Evolutionary conservation across 2,888 invertebrate species (phyloP).

Genomic region (Pristionchus mayeri): DNA sequence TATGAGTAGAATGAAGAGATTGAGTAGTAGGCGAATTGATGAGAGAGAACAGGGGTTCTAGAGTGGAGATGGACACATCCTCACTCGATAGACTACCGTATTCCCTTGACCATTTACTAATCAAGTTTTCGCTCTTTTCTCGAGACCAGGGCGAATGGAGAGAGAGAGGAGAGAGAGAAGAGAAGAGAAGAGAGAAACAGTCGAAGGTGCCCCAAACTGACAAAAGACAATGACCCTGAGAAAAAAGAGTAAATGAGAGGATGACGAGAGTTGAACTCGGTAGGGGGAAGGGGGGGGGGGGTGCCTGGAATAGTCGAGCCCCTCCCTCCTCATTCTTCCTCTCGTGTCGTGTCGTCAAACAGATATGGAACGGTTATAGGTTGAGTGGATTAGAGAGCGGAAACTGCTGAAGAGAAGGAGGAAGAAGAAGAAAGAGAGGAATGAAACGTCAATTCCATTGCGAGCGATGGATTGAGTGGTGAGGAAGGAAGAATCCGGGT

Average conservation of each 20-base stretch:
- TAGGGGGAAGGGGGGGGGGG: not conserved
- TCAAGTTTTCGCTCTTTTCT: slow-evolving; percentile 11
- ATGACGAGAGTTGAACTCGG: slow-evolving; percentile 28
- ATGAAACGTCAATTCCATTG: slow-evolving; percentile 42
- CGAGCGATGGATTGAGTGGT: slow-evolving; percentile 7
- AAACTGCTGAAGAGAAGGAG: not conserved
- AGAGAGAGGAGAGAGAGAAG: no score
- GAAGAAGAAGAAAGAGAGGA: not conserved
- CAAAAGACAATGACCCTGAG: slow-evolving; percentile 24
- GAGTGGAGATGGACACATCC: not conserved
- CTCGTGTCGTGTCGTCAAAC: slow-evolving; percentile 25
- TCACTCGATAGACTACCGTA: not conserved
- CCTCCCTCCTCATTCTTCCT: not conserved
- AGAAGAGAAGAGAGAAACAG: not conserved
- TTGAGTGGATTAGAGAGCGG: not conserved
- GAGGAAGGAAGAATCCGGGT: not conserved
- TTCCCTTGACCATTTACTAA: not conserved
- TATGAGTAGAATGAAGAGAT: not conserved
- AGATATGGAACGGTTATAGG: slow-evolving; percentile 39
- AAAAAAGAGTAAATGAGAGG: slow-evolving; percentile 7
- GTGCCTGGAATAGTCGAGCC: not conserved
- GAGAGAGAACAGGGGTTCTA: not conserved
- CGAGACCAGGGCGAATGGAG: no score
- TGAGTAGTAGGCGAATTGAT: not conserved
- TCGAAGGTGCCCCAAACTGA: not conserved